Evolutionary conservation across 1,140 invertebrate genomes (phyloP), one percentile per base, ranked within the genome.

Genomic region (Sminthurides bifidus): DNA sequence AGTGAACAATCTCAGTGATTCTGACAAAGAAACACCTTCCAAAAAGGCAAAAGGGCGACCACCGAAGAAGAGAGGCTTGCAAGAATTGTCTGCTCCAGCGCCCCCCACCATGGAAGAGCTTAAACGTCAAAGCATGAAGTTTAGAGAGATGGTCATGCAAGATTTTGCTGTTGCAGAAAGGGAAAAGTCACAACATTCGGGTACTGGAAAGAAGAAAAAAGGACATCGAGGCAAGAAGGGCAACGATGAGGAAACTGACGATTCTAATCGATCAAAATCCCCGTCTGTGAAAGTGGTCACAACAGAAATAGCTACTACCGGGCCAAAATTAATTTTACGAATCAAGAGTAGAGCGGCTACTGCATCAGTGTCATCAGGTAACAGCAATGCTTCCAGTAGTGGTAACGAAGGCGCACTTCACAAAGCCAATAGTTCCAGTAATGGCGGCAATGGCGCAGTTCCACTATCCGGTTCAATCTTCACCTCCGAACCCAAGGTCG

Each of bases 61-160:
- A 33, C 87, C 87, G 2, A 90, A 90, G 71, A 89, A 90, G 63
- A 76, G 85, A 5, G 55, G 54, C 12, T 29, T 55, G 12, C 38
- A 46, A 10, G 58, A 60, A 44, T 27, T 41, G 1, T 23, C 49
- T 14, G 17, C 45, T 29, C 45, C 49, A 14, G 38, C 52, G 14
- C 30, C 60, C 14, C 82, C 83, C 0, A 79, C 75, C 51, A 81
- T 82, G 65, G 84, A 85, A 68, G 85, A 89, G 59, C 70, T 89
- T 5, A 81, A 80, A 55, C 76, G 84, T 5, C 85, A 91, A 61
- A 87, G 82, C 59, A 89, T 92, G 85, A 88, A 87, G 66, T 91
- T 79, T 69, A 75, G 87, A n/a, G 78, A 81, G 43, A 81, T 79
- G 75, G 79, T 87, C 0, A 85, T 85, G 81, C 82, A 84, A 10